Evolutionary conservation across 2,113 vertebrate species (phyloP), one percentile per base, ranked within the genome.

Genomic region (Amazona vittata): DNA sequence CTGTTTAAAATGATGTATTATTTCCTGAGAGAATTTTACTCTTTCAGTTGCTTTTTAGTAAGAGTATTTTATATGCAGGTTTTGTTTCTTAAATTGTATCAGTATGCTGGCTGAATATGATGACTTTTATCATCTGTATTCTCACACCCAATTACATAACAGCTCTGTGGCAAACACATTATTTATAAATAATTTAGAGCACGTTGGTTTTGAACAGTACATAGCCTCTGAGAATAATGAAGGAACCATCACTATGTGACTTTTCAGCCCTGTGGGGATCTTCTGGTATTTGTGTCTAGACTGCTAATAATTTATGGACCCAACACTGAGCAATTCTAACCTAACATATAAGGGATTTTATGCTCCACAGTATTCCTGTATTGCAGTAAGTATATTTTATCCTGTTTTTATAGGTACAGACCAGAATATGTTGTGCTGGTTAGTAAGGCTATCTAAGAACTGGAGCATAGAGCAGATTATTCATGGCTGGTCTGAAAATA

Each of bases 131-230:
- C 15, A 17, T 86, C 64, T 77, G 1, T 93, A 33, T 63, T 77
- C 63, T 89, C 85, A 80, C 55, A 67, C 37, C 12, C 52, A 24
- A 41, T 94, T 93, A 50, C 50, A 11, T 88, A 92, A 83, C 26
- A 86, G 10, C 43, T 92, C 49, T 46, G 59, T 88, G 88, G 50
- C 68, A 89, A 90, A 52, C 41, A 49, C n/a, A 46, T n/a, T 88
- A 74, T 93, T 93, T 95, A 82, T 90, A 88, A 86, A 78, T 89
- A 73, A 77, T 83, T 87, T 77, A 71, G 62, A 93, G 47, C 63
- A 67, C 25, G 90, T 83, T 93, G 71, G 5, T 91, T 96, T 71
- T 86, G 64, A 93, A 73, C n/a, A 65, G 41, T 70, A 12, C 67
- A 35, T 81, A 71, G 65, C 88, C 62, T 76, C 76, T 82, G 80